Evolutionary conservation across 2,888 invertebrate species (phyloP).

Genomic region (Trissolcus japonicus): DNA sequence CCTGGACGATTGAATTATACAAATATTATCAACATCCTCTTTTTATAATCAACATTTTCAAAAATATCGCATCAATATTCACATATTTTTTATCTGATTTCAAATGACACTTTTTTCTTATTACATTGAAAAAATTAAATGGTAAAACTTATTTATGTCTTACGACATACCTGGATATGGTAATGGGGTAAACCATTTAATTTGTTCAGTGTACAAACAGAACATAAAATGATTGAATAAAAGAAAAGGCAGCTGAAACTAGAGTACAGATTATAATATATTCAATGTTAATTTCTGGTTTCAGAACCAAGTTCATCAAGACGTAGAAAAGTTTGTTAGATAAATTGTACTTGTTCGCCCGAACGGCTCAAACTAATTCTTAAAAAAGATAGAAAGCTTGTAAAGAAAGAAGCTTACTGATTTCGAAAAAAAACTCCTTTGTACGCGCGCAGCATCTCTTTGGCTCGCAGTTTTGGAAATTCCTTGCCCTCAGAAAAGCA

Average conservation of each 20-base stretch:
- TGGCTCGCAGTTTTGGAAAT: slow-evolving; percentile 24
- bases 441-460: slow-evolving; percentile 24
- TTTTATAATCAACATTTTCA: slow-evolving; percentile 1
- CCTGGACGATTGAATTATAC: slow-evolving; percentile 25
- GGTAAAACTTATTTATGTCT: too few species aligned
- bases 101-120: neutral
- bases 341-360: slow-evolving; percentile 25
- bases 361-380: slow-evolving; percentile 25
- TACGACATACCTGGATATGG: too few species aligned
- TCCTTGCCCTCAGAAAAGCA: slow-evolving; percentile 31
- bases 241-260: too few species aligned
- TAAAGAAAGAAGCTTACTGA: slow-evolving; percentile 8
- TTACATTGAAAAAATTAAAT: too few species aligned
- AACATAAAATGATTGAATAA: too few species aligned
- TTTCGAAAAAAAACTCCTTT: slow-evolving; percentile 31
- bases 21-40: slow-evolving; percentile 43
- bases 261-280: too few species aligned
- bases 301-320: neutral
- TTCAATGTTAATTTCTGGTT: too few species aligned
- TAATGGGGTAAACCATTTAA: too few species aligned
- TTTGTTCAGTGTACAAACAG: too few species aligned
- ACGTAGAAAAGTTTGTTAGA: slow-evolving; percentile 13
- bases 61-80: slow-evolving; percentile 42
- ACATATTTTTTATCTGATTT: slow-evolving; percentile 24
- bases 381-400: slow-evolving; percentile 10